Percentiles rank a stretch among this genome's conserved stretches.
Evolutionary conservation across 2,797 vertebrate species (phyloP).

Genomic region (Dryobates pubescens): DNA sequence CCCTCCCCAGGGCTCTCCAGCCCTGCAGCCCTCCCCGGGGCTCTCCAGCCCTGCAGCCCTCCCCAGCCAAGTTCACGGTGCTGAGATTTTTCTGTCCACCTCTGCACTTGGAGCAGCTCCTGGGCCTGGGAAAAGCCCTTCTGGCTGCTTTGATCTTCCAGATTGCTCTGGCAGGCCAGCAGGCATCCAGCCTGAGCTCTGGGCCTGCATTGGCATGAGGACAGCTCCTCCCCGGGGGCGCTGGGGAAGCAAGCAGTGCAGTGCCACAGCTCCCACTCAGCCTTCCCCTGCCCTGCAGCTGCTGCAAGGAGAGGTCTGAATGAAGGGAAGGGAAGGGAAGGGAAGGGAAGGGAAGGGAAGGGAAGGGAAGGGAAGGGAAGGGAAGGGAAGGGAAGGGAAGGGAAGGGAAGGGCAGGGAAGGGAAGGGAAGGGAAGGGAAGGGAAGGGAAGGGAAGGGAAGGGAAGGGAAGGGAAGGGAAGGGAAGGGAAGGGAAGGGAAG

Average conservation of each 20-base stretch:
- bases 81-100: slow-evolving; percentile 45
- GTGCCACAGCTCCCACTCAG: neutral
- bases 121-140: slow-evolving; percentile 48
- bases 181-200: neutral
- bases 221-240: neutral
- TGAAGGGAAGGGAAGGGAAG: no score
- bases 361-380: no score
- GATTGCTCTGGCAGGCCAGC: neutral
- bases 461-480: no score
- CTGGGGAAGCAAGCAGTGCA: neutral
- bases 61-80: slow-evolving; percentile 24
- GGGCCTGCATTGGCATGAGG: slow-evolving; percentile 4
- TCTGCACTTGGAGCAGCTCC: slow-evolving; percentile 13
- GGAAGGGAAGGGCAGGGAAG: no score
- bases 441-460: no score
- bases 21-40: no score
- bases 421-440: no score
- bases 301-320: neutral
- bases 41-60: neutral
- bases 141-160: slow-evolving; percentile 37
- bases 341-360: no score
- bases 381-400: no score
- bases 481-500: no score
- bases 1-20: neutral
- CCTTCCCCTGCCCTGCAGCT: neutral